Evolutionary conservation across 2,888 invertebrate species (phyloP).

Genomic region (Zonitis immaculata): DNA sequence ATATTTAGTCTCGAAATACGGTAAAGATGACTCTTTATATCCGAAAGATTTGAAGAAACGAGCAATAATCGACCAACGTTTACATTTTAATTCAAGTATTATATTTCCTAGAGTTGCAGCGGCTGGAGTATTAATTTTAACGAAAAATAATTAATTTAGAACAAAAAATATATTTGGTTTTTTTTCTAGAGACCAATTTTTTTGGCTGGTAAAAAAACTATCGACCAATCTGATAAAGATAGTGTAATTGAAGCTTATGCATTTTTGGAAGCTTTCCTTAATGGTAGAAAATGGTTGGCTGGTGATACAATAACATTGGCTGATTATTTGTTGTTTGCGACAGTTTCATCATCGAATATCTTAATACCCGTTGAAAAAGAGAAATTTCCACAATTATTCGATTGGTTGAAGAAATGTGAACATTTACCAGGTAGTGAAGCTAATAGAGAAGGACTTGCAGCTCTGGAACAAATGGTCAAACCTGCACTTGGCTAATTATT

Average conservation of each 20-base stretch:
- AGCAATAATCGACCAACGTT: slow-evolving; percentile 21
- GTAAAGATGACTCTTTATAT: slow-evolving; percentile 53
- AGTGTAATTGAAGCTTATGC: slow-evolving; percentile 38
- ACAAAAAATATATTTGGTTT: neutral
- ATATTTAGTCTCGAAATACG: slow-evolving; percentile 60
- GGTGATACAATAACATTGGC: slow-evolving; percentile 39
- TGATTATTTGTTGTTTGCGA: slow-evolving; percentile 43
- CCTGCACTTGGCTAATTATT: no score
- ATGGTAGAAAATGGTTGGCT: slow-evolving; percentile 32
- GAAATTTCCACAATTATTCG: slow-evolving; percentile 41
- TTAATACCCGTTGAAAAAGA: slow-evolving; percentile 46
- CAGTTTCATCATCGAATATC: slow-evolving; percentile 48
- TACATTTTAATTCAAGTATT: slow-evolving; percentile 20
- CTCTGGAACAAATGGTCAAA: no score
- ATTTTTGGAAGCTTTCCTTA: slow-evolving; percentile 37
- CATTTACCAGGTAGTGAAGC: no score
- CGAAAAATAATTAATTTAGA: neutral
- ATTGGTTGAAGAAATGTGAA: slow-evolving; percentile 52
- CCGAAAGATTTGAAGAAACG: slow-evolving; percentile 50
- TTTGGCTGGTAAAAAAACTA: slow-evolving; percentile 1
- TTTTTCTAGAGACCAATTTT: slow-evolving; percentile 3
- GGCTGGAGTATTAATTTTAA: slow-evolving; percentile 13
- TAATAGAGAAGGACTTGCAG: no score
- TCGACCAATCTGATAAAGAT: slow-evolving; percentile 38
- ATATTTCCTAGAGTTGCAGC: slow-evolving; percentile 6